Conservation (phyloP, 1,140 invertebrate genomes). For the Bicyclus anynana region DNA sequence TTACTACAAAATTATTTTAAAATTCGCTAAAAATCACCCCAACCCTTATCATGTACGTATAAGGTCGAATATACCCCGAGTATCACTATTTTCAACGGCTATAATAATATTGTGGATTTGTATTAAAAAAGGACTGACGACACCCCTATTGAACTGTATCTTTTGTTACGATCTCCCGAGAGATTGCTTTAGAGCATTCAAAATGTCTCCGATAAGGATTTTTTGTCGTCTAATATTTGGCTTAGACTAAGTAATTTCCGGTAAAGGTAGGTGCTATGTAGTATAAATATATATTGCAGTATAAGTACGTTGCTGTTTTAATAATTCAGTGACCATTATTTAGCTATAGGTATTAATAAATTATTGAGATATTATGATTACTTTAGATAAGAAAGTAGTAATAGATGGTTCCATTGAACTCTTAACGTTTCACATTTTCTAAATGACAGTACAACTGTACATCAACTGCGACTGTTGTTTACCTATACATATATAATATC, state of each 20-base stretch:
- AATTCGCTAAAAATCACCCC: constrained; percentile 2
- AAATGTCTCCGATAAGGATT: constrained; percentile 47
- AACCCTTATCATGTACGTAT: constrained; percentile 6
- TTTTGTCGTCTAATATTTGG: constrained; percentile 36
- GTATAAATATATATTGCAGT: not conserved
- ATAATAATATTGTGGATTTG: constrained; percentile 31
- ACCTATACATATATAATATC: too few species aligned
- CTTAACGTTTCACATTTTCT: too few species aligned
- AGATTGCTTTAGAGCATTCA: constrained; percentile 52
- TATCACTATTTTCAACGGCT: constrained; percentile 3
- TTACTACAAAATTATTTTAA: constrained; percentile 32
- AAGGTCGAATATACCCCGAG: constrained; percentile 26
- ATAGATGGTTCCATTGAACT: too few species aligned
- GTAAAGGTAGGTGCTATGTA: constrained; percentile 22
- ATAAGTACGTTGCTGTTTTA: not conserved
- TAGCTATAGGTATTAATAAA: too few species aligned
- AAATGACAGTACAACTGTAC: too few species aligned
- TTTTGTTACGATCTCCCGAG: constrained; percentile 60
- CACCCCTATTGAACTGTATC: constrained; percentile 57
- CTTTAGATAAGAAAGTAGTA: too few species aligned
- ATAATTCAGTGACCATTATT: too few species aligned
- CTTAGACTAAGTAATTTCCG: constrained; percentile 47
- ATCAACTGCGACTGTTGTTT: too few species aligned
- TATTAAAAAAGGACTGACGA: constrained; percentile 63
- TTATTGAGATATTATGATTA: too few species aligned